phyloP scores from a whole-genome alignment of 2,888 invertebrate species.

The Cordilura impudica region DNA sequence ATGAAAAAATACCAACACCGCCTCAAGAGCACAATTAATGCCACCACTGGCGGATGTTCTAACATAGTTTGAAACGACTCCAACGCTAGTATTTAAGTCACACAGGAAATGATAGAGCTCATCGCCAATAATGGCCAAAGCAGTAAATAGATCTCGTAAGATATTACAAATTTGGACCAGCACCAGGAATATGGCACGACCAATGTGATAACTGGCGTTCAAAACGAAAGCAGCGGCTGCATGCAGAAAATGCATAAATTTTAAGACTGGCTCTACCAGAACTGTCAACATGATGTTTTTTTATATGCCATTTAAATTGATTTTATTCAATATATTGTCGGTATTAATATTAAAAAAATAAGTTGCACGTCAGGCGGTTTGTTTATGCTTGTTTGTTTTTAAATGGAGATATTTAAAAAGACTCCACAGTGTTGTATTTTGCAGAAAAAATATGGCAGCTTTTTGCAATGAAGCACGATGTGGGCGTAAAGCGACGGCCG shows the following conservation, averaged over 20 bases:
- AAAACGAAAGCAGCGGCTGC: conserved; percentile 29
- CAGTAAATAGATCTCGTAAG: conserved; percentile 47
- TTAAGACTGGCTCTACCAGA: conserved; percentile 44
- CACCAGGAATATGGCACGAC: conserved; percentile 59
- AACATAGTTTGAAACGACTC: conserved; percentile 52
- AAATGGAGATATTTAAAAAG: too few relatives aligned
- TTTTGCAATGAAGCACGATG: too few relatives aligned
- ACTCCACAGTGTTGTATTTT: conserved; percentile 18
- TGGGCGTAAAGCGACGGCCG: too few relatives aligned
- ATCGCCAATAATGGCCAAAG: conserved; percentile 62
- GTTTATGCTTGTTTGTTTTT: background rate
- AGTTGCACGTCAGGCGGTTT: background rate
- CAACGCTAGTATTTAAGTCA: conserved; percentile 58
- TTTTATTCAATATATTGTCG: conserved; percentile 6
- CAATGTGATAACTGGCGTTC: conserved; percentile 63
- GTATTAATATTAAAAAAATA: background rate
- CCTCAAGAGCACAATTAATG: conserved; percentile 57
- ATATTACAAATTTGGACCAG: conserved; percentile 54
- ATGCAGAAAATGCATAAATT: conserved; percentile 49
- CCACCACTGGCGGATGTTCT: conserved; percentile 62
- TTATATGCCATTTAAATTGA: background rate
- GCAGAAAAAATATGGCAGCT: background rate
- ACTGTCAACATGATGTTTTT: conserved; percentile 23
- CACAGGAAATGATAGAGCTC: conserved; percentile 64
- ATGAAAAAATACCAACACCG: conserved; percentile 45